A percentile compares a stretch with the other conserved stretches of the same genome.
phyloP scores from a whole-genome alignment of 1,140 invertebrate genomes.

The Drosophila ogumai region DNA sequence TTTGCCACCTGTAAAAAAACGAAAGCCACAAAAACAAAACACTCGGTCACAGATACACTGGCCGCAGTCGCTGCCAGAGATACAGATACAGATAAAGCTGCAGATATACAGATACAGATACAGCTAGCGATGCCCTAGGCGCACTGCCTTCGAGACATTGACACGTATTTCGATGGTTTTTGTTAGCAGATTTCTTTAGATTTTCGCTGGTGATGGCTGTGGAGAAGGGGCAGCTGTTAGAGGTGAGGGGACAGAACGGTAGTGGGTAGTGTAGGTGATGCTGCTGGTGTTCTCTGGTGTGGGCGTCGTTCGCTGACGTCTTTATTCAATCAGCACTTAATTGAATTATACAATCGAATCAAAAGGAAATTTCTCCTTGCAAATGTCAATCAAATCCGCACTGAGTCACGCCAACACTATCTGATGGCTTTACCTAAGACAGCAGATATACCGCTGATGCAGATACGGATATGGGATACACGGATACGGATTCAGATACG shows the following conservation, averaged over 20 bases:
- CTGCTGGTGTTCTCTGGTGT: conserved; percentile 39
- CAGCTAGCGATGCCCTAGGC: conserved; percentile 61
- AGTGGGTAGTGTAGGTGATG: conserved; percentile 18
- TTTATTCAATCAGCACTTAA: conserved; percentile 82
- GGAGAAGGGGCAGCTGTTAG: conserved; percentile 27
- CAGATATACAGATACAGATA: conserved; percentile 16
- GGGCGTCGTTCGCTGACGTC: conserved; percentile 70
- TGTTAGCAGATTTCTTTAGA: conserved; percentile 37
- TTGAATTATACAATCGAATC: conserved; percentile 79
- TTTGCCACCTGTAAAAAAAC: conserved; percentile 76
- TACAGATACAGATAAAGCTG: conserved; percentile 34
- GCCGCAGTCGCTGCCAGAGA: conserved; percentile 2
- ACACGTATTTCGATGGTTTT: conserved; percentile 67
- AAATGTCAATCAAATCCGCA: conserved; percentile 68
- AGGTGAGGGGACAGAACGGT: not conserved
- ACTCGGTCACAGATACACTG: conserved; percentile 24
- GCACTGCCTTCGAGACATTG: conserved; percentile 74
- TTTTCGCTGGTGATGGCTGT: conserved; percentile 5
- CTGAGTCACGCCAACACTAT: conserved; percentile 32
- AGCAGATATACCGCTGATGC: conserved; percentile 6
- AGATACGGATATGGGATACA: not conserved
- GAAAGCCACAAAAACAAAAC: conserved; percentile 37
- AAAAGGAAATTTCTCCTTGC: conserved; percentile 57
- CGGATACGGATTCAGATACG: conserved; percentile 19
- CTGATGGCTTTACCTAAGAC: conserved; percentile 51